Conservation (phyloP, 2,113 vertebrate species). For the Podarcis raffonei region DNA sequence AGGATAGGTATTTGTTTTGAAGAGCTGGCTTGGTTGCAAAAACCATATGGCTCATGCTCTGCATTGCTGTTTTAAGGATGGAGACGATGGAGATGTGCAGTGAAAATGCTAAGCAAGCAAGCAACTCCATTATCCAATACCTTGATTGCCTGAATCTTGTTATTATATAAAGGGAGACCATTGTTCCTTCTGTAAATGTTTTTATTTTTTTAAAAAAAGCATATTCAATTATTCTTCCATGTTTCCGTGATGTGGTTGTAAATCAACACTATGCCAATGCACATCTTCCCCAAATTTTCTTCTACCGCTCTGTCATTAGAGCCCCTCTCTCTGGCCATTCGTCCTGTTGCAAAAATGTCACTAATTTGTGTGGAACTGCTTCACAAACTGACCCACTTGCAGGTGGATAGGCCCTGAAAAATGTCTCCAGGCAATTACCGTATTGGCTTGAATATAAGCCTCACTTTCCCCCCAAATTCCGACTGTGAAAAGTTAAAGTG, state of each 20-base stretch:
- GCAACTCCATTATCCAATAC: background rate
- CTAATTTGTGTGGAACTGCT: background rate
- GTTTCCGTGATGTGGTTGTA: background rate
- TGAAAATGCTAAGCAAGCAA: background rate
- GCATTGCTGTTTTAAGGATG: background rate
- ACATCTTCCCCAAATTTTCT: background rate
- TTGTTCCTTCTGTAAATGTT: background rate
- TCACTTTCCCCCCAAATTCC: too few species aligned
- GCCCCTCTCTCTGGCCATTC: background rate
- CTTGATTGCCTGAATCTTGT: background rate
- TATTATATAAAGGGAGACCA: background rate
- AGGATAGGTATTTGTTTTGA: slow-evolving; percentile 4
- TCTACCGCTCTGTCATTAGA: background rate
- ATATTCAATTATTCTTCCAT: background rate
- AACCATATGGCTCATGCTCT: background rate
- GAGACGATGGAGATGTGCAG: background rate
- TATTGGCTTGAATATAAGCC: too few species aligned
- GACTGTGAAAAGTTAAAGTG: too few species aligned
- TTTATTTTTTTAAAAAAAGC: background rate
- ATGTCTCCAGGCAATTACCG: background rate
- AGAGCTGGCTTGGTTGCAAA: background rate
- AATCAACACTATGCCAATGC: background rate
- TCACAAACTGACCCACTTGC: background rate
- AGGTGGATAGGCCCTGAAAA: background rate
- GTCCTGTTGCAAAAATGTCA: background rate